Conservation (phyloP, 2,888 invertebrate species). For the Acrobasis repandana region DNA sequence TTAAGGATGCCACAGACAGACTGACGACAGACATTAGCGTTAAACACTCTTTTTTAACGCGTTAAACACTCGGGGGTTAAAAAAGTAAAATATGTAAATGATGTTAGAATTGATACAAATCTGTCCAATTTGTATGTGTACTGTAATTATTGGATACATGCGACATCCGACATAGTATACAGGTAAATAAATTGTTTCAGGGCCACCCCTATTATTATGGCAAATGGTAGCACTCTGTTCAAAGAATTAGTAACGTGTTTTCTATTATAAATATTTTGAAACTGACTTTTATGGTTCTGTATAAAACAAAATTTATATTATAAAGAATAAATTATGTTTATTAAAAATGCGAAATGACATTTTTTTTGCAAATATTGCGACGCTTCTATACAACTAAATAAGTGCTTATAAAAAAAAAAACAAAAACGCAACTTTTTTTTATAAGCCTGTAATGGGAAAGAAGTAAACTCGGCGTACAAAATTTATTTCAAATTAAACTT, state of each 20-base stretch:
- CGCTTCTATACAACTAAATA: no score
- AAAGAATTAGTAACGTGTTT: constrained; percentile 6
- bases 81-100: constrained; percentile 5
- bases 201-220: constrained; percentile 21
- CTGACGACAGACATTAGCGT: no score
- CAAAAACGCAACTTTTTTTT: no score
- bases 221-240: constrained; percentile 18
- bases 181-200: constrained; percentile 16
- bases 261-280: background rate
- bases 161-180: constrained; percentile 3
- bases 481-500: background rate
- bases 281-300: constrained; percentile 5
- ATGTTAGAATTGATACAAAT: constrained; percentile 15
- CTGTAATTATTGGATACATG: constrained; percentile 15
- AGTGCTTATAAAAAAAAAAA: no score
- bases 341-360: no score
- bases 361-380: no score
- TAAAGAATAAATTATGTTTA: no score
- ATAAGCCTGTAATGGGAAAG: background rate
- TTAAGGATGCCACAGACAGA: no score
- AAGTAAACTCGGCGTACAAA: no score
- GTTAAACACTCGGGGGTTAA: no score
- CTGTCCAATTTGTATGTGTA: constrained; percentile 17
- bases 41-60: no score
- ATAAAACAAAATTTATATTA: background rate